Evolutionary conservation across 1,140 invertebrate genomes (phyloP).

Genomic region (Zaprionus nigranus): DNA sequence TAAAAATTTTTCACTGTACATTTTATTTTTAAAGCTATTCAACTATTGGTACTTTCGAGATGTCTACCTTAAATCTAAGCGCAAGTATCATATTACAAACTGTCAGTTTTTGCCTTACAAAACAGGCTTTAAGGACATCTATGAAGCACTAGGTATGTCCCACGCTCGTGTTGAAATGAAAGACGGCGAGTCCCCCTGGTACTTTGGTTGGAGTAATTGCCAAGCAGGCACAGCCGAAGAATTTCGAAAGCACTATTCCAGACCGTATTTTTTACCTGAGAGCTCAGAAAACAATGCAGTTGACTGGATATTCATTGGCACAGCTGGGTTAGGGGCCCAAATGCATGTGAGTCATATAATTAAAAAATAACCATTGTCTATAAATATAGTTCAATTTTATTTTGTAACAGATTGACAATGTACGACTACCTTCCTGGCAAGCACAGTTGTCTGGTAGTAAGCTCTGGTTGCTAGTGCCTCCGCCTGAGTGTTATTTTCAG

Average conservation of each 20-base stretch:
- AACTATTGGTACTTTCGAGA: slow-evolving; percentile 92
- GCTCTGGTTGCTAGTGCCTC: slow-evolving; percentile 93
- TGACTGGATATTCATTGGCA: slow-evolving; percentile 99
- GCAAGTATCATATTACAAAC: slow-evolving; percentile 86
- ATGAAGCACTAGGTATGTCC: slow-evolving; percentile 92
- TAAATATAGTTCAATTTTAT: not conserved
- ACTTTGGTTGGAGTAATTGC: slow-evolving; percentile 98
- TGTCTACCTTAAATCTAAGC: slow-evolving; percentile 87
- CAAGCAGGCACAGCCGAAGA: slow-evolving; percentile 90
- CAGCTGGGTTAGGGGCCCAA: slow-evolving; percentile 95
- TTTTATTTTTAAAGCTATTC: slow-evolving; percentile 84
- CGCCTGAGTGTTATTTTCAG: slow-evolving; percentile 93
- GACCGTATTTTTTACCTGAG: slow-evolving; percentile 95
- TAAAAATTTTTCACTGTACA: slow-evolving; percentile 1
- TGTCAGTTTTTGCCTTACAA: slow-evolving; percentile 97
- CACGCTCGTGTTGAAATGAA: slow-evolving; percentile 87
- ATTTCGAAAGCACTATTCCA: slow-evolving; percentile 91
- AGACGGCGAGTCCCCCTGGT: slow-evolving; percentile 89
- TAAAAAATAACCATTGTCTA: not conserved
- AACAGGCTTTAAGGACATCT: slow-evolving; percentile 89
- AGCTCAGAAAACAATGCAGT: slow-evolving; percentile 93
- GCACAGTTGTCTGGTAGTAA: slow-evolving; percentile 95
- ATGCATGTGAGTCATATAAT: slow-evolving; percentile 90
- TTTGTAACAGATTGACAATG: slow-evolving; percentile 92
- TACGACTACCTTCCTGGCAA: slow-evolving; percentile 96